phyloP scores from a whole-genome alignment of 2,888 invertebrate genomes.

The Cryptosula pallasiana region DNA sequence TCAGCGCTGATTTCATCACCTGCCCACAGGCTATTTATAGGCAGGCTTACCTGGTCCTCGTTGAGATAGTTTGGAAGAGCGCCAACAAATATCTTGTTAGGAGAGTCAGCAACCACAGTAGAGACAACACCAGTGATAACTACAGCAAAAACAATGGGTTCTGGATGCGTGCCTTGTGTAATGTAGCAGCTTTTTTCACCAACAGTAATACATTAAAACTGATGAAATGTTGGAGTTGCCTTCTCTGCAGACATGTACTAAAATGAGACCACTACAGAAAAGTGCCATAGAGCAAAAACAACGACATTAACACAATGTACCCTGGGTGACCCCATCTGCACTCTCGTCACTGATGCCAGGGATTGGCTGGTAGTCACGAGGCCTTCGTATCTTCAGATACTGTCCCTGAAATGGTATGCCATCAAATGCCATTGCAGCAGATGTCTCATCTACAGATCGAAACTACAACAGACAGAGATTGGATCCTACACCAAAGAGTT shows the following conservation, averaged over 20 bases:
- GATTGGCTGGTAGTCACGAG: conserved; percentile 25
- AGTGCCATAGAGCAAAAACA: no score
- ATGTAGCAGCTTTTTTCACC: no score
- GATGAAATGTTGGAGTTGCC: no score
- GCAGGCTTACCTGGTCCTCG: conserved; percentile 23
- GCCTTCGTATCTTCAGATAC: conserved; percentile 25
- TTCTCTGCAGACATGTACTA: no score
- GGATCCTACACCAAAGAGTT: background rate
- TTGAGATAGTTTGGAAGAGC: conserved; percentile 21
- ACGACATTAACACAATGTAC: no score
- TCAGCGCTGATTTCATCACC: no score
- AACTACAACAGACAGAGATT: conserved; percentile 12
- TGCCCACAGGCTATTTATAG: no score
- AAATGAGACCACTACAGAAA: no score
- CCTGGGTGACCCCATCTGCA: background rate
- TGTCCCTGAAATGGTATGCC: conserved; percentile 26
- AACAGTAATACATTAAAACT: no score
- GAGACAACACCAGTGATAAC: conserved; percentile 15
- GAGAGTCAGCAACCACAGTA: conserved; percentile 20
- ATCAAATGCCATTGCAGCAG: conserved; percentile 23
- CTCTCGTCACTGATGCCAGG: conserved; percentile 21
- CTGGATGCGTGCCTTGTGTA: no score
- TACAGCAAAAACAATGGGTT: background rate
- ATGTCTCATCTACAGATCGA: conserved; percentile 23
- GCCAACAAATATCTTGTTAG: conserved; percentile 24